These are phyloP conservation scores for Muscicapa striata DNA, from an alignment of 2,797 vertebrate genomes.

Conservation along the genomic window DNA sequence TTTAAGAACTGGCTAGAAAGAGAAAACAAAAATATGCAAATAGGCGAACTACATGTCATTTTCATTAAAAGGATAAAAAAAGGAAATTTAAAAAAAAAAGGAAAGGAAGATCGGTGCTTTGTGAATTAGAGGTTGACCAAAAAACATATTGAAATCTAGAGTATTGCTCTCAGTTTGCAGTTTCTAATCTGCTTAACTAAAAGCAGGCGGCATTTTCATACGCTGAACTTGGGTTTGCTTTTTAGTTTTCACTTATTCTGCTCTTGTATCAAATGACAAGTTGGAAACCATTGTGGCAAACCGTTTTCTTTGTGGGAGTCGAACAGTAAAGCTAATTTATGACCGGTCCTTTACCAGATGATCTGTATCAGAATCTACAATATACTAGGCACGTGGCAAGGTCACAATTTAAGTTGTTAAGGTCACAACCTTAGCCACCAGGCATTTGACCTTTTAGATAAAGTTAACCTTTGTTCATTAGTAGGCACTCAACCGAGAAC, in stretches of 20 bases:
- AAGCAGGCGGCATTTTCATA: constrained; percentile 53
- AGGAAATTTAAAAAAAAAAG: neutral
- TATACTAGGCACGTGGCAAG: constrained; percentile 88
- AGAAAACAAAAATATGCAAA: constrained; percentile 63
- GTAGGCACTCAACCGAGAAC: constrained; percentile 88
- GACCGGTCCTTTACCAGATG: constrained; percentile 78
- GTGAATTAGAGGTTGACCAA: constrained; percentile 66
- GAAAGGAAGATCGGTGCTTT: constrained; percentile 17
- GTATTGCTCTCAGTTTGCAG: constrained; percentile 53
- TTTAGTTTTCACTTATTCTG: constrained; percentile 65
- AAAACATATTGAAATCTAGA: constrained; percentile 61
- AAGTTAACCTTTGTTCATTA: constrained; percentile 93
- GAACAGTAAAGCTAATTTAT: constrained; percentile 86
- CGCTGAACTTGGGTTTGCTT: constrained; percentile 65
- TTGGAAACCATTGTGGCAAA: constrained; percentile 79
- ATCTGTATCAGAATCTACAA: constrained; percentile 86
- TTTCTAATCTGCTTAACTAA: constrained; percentile 70
- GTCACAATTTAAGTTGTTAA: constrained; percentile 90
- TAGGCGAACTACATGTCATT: constrained; percentile 28
- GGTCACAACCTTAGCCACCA: constrained; percentile 89
- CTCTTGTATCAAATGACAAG: constrained; percentile 71
- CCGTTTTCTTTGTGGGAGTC: constrained; percentile 76
- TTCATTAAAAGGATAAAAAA: neutral
- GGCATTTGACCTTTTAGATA: constrained; percentile 94
- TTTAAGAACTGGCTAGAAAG: constrained; percentile 57